phyloP scores from a whole-genome alignment of 1,140 invertebrate genomes.

The Drosophila albomicans region DNA sequence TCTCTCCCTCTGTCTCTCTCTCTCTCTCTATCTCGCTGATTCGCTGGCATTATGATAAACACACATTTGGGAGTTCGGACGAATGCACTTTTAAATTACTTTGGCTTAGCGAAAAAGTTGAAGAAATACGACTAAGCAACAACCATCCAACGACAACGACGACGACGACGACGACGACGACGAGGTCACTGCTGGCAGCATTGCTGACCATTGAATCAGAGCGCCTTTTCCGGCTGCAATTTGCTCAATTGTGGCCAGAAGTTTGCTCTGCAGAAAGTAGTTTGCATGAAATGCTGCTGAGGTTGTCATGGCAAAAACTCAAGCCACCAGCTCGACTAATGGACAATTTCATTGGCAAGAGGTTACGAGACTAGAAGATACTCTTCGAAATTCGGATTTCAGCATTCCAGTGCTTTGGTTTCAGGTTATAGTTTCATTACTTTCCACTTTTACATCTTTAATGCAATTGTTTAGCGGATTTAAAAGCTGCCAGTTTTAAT shows the following conservation, averaged over 20 bases:
- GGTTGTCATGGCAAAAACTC: conserved; percentile 24
- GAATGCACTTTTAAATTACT: conserved; percentile 78
- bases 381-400: not conserved
- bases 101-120: conserved; percentile 53
- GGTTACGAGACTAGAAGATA: not conserved
- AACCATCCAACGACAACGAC: not conserved
- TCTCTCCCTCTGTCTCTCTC: too few species aligned
- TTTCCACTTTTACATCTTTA: too few species aligned
- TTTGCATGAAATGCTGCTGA: conserved; percentile 61
- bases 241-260: conserved; percentile 73
- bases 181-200: conserved; percentile 15
- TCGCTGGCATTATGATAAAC: conserved; percentile 77
- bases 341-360: not conserved
- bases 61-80: conserved; percentile 66
- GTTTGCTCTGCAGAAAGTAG: conserved; percentile 42
- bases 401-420: too few species aligned
- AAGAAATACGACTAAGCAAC: conserved; percentile 13
- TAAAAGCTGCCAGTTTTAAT: too few species aligned
- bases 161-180: conserved; percentile 8
- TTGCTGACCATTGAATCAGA: conserved; percentile 68
- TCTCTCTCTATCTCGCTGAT: too few species aligned
- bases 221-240: conserved; percentile 75
- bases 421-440: not conserved
- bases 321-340: not conserved
- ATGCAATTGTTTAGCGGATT: too few species aligned